phyloP scores from a whole-genome alignment of 2,888 invertebrate species.

The Ommatoiulus sabulosus region DNA sequence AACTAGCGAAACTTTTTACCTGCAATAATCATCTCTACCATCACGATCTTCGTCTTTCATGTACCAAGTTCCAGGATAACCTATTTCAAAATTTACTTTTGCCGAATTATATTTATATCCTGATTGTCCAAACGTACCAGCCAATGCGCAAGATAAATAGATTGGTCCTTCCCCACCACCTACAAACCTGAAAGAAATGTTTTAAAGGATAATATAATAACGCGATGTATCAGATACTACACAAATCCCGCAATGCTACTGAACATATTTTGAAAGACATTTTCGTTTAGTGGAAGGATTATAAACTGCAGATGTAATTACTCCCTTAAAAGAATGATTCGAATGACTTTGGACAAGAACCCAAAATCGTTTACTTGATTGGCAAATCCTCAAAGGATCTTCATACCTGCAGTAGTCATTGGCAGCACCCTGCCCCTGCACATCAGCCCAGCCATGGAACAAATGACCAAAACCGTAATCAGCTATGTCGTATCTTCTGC shows the following conservation, averaged over 20 bases:
- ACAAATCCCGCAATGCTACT: background rate
- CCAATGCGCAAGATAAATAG: constrained; percentile 41
- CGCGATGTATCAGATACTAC: too few species aligned
- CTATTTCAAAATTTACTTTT: background rate
- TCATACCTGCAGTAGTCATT: constrained; percentile 54
- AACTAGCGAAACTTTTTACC: background rate
- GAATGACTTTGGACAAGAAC: too few species aligned
- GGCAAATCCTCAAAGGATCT: background rate
- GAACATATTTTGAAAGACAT: background rate
- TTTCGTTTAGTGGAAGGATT: background rate
- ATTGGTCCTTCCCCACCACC: background rate
- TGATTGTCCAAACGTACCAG: background rate
- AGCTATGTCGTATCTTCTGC: constrained; percentile 18
- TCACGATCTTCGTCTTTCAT: constrained; percentile 51
- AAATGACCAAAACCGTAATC: constrained; percentile 13
- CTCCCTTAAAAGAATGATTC: background rate
- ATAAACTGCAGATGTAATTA: background rate
- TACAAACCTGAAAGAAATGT: constrained; percentile 37
- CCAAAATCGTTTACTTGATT: too few species aligned
- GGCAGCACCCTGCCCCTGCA: constrained; percentile 52
- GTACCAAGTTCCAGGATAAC: constrained; percentile 52
- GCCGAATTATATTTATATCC: constrained; percentile 17
- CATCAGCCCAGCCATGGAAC: constrained; percentile 52
- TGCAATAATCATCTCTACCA: constrained; percentile 55
- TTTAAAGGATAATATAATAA: too few species aligned